Evolutionary conservation across 1,140 invertebrate genomes (phyloP).

Genomic region (Drosophila baimaii): DNA sequence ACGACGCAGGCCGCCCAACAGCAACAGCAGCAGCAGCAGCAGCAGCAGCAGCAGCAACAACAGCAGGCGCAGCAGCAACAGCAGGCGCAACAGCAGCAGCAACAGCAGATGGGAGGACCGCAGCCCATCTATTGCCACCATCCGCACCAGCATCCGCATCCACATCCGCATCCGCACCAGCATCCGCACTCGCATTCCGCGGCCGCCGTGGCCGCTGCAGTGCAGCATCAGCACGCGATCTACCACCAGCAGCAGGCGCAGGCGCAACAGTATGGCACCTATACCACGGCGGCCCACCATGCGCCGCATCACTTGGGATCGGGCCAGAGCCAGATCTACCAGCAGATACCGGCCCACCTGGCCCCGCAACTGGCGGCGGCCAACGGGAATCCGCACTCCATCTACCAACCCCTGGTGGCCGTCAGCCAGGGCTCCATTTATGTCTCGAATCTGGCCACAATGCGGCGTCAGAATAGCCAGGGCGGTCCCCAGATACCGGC

Average conservation of each 20-base stretch:
- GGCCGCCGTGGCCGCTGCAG: constrained; percentile 76
- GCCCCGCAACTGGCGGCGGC: constrained; percentile 65
- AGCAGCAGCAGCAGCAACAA: constrained; percentile 38
- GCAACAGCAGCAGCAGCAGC: constrained; percentile 54
- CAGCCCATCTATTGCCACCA: constrained; percentile 83
- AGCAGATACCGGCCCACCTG: constrained; percentile 80
- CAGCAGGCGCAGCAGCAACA: constrained; percentile 48
- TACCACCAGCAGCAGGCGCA: constrained; percentile 82
- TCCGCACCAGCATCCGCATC: constrained; percentile 78
- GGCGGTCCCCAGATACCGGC: constrained; percentile 71
- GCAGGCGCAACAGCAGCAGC: constrained; percentile 77
- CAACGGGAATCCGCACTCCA: constrained; percentile 81
- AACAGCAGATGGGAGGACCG: constrained; percentile 81
- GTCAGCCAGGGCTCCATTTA: constrained; percentile 81
- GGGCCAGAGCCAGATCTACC: constrained; percentile 80
- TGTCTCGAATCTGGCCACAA: constrained; percentile 80
- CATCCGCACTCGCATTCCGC: constrained; percentile 82
- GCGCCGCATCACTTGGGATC: constrained; percentile 74
- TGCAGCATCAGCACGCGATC: constrained; percentile 82
- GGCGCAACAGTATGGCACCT: constrained; percentile 76
- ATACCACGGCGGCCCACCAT: constrained; percentile 76
- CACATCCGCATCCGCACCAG: constrained; percentile 80
- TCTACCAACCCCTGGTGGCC: constrained; percentile 81
- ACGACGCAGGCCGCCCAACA: constrained; percentile 71
- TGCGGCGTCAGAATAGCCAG: constrained; percentile 80